A percentile compares a stretch with the other conserved stretches of the same genome.
These are phyloP conservation scores for Idaea dimidiata DNA, from an alignment of 2,888 invertebrate genomes.

Conservation along the genomic window DNA sequence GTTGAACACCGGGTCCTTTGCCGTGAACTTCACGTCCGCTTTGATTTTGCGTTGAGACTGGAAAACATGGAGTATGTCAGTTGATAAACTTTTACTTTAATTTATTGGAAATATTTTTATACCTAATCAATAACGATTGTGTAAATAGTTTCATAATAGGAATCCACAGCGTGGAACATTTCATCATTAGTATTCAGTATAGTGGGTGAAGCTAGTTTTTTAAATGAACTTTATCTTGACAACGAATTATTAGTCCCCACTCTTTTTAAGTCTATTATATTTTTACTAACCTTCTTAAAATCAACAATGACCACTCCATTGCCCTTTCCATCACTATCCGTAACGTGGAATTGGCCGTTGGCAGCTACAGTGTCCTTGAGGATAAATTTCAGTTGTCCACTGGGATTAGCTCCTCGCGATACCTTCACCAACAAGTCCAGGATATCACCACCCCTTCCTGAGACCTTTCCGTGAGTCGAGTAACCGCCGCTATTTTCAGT, in stretches of 20 bases:
- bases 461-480: conserved; percentile 78
- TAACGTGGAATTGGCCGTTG: conserved; percentile 82
- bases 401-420: conserved; percentile 58
- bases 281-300: conserved; percentile 68
- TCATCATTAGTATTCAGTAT: too few relatives aligned
- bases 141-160: too few relatives aligned
- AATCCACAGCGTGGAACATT: too few relatives aligned
- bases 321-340: conserved; percentile 83
- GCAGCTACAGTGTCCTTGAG: conserved; percentile 82
- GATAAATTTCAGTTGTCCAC: conserved; percentile 77
- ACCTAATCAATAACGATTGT: too few relatives aligned
- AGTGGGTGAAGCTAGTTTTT: background rate
- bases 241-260: too few relatives aligned
- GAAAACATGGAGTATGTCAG: conserved; percentile 15
- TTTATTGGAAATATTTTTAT: too few relatives aligned
- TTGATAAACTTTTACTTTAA: background rate
- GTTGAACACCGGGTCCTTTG: conserved; percentile 82
- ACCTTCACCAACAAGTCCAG: conserved; percentile 80
- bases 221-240: too few relatives aligned
- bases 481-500: conserved; percentile 64
- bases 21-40: conserved; percentile 81
- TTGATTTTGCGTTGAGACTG: conserved; percentile 82
- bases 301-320: conserved; percentile 81
- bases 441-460: conserved; percentile 65
- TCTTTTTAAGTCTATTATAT: background rate